Evolutionary conservation across 2,888 invertebrate species (phyloP).

Genomic region (Dichetophora obliterata): DNA sequence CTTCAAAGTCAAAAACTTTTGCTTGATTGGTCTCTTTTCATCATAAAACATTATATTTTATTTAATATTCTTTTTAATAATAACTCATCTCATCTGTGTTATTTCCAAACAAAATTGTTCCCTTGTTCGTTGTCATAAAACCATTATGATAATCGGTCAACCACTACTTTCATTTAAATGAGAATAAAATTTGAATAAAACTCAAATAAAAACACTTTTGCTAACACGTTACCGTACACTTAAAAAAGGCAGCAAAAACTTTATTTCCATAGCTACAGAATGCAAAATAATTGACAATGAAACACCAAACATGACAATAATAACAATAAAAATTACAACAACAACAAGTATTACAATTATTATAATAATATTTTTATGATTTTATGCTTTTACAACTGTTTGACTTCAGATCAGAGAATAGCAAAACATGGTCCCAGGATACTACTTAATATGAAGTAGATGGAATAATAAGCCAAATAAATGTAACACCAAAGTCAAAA

Average conservation of each 20-base stretch:
- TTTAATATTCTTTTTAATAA: no score
- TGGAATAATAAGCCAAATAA: neutral
- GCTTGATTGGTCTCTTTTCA: no score
- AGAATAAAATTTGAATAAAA: conserved; percentile 20
- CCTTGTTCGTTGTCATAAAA: neutral
- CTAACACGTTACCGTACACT: neutral
- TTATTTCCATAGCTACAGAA: neutral
- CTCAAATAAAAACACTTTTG: conserved; percentile 17
- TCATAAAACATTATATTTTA: no score
- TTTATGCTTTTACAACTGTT: conserved; percentile 22
- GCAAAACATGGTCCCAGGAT: conserved; percentile 10
- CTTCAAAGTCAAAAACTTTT: no score
- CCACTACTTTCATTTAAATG: neutral
- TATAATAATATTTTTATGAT: conserved; percentile 22
- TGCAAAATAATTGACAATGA: conserved; percentile 6
- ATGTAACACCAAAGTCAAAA: neutral
- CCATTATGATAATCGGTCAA: neutral
- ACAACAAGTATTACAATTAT: neutral
- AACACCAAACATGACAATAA: neutral
- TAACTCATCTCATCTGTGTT: neutral
- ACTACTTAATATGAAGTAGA: neutral
- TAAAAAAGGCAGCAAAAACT: conserved; percentile 4
- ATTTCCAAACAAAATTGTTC: neutral
- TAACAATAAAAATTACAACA: conserved; percentile 18
- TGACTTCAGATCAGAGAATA: neutral